Percentiles rank a stretch among this genome's conserved stretches.
These are phyloP conservation scores for Eucidaris tribuloides DNA, from an alignment of 35 echinoderm and acorn worm species.

Conservation along the genomic window DNA sequence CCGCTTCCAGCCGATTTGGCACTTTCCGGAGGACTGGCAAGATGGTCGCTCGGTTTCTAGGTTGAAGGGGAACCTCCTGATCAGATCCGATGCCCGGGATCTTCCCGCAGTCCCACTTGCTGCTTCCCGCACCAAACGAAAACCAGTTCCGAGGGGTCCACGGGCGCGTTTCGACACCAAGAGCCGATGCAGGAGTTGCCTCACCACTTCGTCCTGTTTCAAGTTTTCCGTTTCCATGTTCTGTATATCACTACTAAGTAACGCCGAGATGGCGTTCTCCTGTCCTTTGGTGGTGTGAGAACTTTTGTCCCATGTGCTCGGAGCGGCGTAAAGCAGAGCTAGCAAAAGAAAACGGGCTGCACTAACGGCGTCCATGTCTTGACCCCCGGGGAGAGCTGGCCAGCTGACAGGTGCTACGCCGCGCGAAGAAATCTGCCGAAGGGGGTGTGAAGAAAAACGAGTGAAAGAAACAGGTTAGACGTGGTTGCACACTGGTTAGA, in stretches of 20 bases:
- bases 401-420: not conserved
- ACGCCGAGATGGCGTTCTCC: not conserved
- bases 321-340: conserved; percentile 3
- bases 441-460: not conserved
- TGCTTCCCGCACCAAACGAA: too few relatives aligned
- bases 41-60: not conserved
- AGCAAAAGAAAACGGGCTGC: conserved; percentile 2
- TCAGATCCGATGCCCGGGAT: not conserved
- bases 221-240: not conserved
- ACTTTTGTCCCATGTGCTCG: not conserved
- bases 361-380: not conserved
- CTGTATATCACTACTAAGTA: not conserved
- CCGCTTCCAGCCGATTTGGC: conserved; percentile 10
- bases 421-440: not conserved
- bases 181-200: not conserved
- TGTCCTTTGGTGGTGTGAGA: not conserved
- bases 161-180: conserved; percentile 16
- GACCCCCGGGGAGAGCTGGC: not conserved
- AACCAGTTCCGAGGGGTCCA: not conserved
- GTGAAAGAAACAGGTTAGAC: not conserved
- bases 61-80: not conserved
- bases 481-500: too few relatives aligned
- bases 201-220: not conserved
- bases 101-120: not conserved
- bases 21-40: conserved; percentile 1